Evolutionary conservation across 1,140 invertebrate species (phyloP).

Genomic region (Drosophila miranda): DNA sequence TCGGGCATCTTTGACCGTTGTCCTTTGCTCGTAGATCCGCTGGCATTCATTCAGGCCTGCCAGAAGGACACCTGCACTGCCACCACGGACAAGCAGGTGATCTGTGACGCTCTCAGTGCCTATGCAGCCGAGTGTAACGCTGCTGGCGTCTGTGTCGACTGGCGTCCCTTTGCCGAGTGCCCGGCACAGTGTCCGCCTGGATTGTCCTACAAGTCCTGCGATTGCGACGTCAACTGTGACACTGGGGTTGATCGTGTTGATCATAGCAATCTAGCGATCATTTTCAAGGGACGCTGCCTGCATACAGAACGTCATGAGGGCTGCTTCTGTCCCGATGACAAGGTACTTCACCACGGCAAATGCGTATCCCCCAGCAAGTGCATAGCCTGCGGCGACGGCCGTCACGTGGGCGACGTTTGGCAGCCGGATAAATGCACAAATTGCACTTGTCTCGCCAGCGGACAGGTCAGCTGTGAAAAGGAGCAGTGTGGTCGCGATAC

Average conservation of each 20-base stretch:
- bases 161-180: constrained; percentile 8
- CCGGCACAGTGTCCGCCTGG: constrained; percentile 8
- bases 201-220: constrained; percentile 12
- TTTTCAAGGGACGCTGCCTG: constrained; percentile 18
- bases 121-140: constrained; percentile 7
- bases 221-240: constrained; percentile 15
- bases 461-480: constrained; percentile 8
- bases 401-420: constrained; percentile 13
- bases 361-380: constrained; percentile 13
- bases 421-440: constrained; percentile 13
- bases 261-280: constrained; percentile 2
- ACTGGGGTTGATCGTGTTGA: constrained; percentile 14
- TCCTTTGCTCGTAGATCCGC: constrained; percentile 11
- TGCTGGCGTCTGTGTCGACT: constrained; percentile 8
- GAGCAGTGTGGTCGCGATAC: constrained; percentile 9
- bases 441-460: constrained; percentile 3
- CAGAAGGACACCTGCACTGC: constrained; percentile 15
- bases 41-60: constrained; percentile 14
- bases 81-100: not conserved
- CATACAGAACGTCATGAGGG: constrained; percentile 13
- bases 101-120: constrained; percentile 5
- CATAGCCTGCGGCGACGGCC: constrained; percentile 13
- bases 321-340: constrained; percentile 16
- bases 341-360: constrained; percentile 9
- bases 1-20: constrained; percentile 15